Percentiles rank a stretch among this genome's conserved stretches.
phyloP scores from a whole-genome alignment of 2,797 vertebrate genomes.

The Neostethus bicornis region DNA sequence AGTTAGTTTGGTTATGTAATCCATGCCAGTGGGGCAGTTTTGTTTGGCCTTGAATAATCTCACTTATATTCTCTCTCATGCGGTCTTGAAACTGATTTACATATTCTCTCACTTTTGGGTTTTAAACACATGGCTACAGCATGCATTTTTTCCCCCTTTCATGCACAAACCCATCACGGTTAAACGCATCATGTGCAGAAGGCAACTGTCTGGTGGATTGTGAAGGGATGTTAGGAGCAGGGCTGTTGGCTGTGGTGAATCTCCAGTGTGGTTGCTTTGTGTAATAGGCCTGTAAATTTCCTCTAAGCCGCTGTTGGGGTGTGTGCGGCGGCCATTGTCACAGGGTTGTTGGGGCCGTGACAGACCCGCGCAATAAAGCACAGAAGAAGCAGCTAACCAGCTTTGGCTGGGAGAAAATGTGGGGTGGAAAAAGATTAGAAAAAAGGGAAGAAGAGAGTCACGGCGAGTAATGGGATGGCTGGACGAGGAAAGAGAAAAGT shows the following conservation, averaged over 20 bases:
- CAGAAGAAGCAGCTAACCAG: constrained; percentile 59
- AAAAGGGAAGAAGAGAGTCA: constrained; percentile 42
- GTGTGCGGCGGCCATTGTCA: constrained; percentile 56
- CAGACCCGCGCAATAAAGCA: constrained; percentile 50
- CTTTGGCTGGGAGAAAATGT: constrained; percentile 44
- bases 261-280: constrained; percentile 61
- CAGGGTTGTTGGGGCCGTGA: constrained; percentile 53
- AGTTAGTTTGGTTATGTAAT: constrained; percentile 61
- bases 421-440: constrained; percentile 15
- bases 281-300: constrained; percentile 80
- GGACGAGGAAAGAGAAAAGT: constrained; percentile 39
- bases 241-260: constrained; percentile 61
- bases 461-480: constrained; percentile 54
- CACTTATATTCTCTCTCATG: constrained; percentile 3
- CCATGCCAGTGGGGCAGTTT: constrained; percentile 67
- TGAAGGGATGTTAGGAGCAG: constrained; percentile 48
- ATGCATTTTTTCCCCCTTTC: constrained; percentile 2
- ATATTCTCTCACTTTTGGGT: not conserved
- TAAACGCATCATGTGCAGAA: constrained; percentile 4
- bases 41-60: constrained; percentile 36
- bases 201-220: constrained; percentile 47
- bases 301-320: constrained; percentile 66
- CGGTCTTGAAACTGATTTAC: not conserved
- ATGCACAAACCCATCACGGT: not conserved
- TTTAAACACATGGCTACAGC: constrained; percentile 4